Conservation (phyloP, 2,113 vertebrate species). For the Pygoscelis adeliae region DNA sequence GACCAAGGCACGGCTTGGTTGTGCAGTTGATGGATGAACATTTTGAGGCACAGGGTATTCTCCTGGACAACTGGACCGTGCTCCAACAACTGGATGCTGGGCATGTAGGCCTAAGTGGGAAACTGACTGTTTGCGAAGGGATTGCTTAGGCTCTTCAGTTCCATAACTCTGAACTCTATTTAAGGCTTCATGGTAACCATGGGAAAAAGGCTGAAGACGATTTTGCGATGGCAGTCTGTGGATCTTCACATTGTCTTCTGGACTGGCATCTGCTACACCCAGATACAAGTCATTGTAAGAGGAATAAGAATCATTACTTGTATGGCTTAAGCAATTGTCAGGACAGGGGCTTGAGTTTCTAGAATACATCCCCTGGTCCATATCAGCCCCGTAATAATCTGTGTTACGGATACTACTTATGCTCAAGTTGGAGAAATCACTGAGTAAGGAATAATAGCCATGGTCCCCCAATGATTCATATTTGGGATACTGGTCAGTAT, state of each 20-base stretch:
- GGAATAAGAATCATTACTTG: slow-evolving; percentile 91
- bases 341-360: slow-evolving; percentile 88
- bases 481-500: slow-evolving; percentile 92
- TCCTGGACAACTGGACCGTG: slow-evolving; percentile 91
- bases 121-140: slow-evolving; percentile 84
- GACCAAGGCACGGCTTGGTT: slow-evolving; percentile 91
- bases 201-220: slow-evolving; percentile 89
- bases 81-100: slow-evolving; percentile 85
- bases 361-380: slow-evolving; percentile 85
- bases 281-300: slow-evolving; percentile 94
- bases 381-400: slow-evolving; percentile 93
- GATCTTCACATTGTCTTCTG: slow-evolving; percentile 89
- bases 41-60: slow-evolving; percentile 89
- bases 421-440: slow-evolving; percentile 94
- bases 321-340: slow-evolving; percentile 92
- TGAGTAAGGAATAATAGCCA: slow-evolving; percentile 95
- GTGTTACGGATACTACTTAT: slow-evolving; percentile 89
- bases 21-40: slow-evolving; percentile 82
- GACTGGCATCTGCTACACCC: slow-evolving; percentile 87
- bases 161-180: slow-evolving; percentile 91
- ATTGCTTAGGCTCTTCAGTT: slow-evolving; percentile 91
- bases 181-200: slow-evolving; percentile 92
- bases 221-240: slow-evolving; percentile 85
- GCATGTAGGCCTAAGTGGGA: slow-evolving; percentile 87
- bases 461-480: slow-evolving; percentile 94